Evolutionary conservation across 1,140 invertebrate genomes (phyloP).

Genomic region (Eriosoma lanigerum): DNA sequence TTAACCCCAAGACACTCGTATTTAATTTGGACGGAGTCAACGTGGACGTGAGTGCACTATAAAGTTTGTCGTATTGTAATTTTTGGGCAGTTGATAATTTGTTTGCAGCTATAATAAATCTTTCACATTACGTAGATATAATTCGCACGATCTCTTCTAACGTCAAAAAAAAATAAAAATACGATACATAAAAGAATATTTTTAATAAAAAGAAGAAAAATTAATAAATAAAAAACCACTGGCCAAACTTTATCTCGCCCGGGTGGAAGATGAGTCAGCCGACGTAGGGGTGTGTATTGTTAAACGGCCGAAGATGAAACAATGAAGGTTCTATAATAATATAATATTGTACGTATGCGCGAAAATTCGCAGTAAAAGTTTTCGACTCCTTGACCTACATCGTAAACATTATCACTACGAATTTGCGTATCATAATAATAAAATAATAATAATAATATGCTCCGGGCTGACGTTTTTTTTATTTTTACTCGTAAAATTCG

Average conservation of each 20-base stretch:
- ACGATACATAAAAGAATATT: too few relatives aligned
- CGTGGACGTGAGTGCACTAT: conserved; percentile 57
- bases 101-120: too few relatives aligned
- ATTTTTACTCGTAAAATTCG: not conserved
- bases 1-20: conserved; percentile 65
- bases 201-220: too few relatives aligned
- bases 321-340: conserved; percentile 4
- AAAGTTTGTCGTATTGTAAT: not conserved
- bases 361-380: conserved; percentile 12
- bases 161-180: too few relatives aligned
- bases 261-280: too few relatives aligned
- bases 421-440: not conserved
- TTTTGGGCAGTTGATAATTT: not conserved
- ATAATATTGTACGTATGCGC: not conserved
- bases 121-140: too few relatives aligned
- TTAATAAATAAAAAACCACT: too few relatives aligned
- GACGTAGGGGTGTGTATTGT: not conserved
- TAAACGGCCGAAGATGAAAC: conserved; percentile 23
- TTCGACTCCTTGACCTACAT: conserved; percentile 9
- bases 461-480: not conserved
- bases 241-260: too few relatives aligned
- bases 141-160: too few relatives aligned
- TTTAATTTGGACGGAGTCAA: conserved; percentile 67
- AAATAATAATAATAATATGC: not conserved
- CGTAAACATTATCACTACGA: not conserved